These are phyloP conservation scores for Epirrhoe alternata DNA, from an alignment of 2,888 invertebrate genomes.

Conservation along the genomic window DNA sequence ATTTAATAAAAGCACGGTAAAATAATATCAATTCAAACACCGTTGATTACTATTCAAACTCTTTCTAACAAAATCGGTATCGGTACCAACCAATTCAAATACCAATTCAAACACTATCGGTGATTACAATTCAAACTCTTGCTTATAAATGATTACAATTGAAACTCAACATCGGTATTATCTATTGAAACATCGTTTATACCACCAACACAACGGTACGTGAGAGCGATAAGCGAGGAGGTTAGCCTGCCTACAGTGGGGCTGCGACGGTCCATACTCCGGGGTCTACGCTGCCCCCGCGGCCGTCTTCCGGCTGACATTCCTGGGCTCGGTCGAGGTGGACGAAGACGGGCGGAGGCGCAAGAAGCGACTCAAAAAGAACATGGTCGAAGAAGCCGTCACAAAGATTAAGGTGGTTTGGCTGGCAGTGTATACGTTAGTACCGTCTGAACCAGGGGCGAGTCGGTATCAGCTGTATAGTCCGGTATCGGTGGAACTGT, in stretches of 20 bases:
- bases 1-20: too few species aligned
- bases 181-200: background rate
- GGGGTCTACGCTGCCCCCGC: slow-evolving; percentile 86
- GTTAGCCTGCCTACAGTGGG: slow-evolving; percentile 67
- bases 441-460: background rate
- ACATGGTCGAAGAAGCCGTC: slow-evolving; percentile 95
- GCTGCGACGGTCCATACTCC: slow-evolving; percentile 78
- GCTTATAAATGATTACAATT: background rate
- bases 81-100: too few species aligned
- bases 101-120: too few species aligned
- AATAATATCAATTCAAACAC: background rate
- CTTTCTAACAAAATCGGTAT: too few species aligned
- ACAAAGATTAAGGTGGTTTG: slow-evolving; percentile 92
- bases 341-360: slow-evolving; percentile 91
- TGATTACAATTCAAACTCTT: too few species aligned
- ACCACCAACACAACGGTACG: slow-evolving; percentile 29
- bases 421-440: slow-evolving; percentile 51
- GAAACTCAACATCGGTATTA: background rate
- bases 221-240: slow-evolving; percentile 46
- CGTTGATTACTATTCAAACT: too few species aligned
- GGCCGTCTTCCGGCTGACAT: slow-evolving; percentile 92
- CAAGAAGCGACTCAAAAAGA: slow-evolving; percentile 92
- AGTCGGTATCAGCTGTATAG: background rate
- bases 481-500: too few species aligned
- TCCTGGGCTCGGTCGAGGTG: slow-evolving; percentile 94